These are phyloP conservation scores for Hydrocynus forskahlii DNA, from an alignment of 2,797 vertebrate species.

Conservation along the genomic window DNA sequence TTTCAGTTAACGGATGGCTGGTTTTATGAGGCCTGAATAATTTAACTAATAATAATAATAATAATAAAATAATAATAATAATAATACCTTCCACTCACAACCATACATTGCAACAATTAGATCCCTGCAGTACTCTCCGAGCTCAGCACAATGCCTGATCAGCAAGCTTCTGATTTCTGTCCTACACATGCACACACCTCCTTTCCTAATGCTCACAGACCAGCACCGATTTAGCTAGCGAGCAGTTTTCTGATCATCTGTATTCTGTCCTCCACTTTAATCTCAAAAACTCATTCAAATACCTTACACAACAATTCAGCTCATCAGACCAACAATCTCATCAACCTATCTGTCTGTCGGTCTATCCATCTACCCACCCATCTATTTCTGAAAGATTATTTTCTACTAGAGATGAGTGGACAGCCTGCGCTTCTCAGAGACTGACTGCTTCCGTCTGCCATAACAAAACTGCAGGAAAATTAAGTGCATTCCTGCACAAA, in stretches of 20 bases:
- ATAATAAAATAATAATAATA: too few relatives aligned
- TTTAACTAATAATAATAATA: too few relatives aligned
- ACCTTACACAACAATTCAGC: constrained; percentile 35
- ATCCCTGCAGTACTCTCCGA: not conserved
- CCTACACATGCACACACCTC: not conserved
- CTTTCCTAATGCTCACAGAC: not conserved
- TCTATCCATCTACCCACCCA: not conserved
- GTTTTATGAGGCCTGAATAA: too few relatives aligned
- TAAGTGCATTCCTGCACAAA: not conserved
- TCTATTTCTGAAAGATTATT: not conserved
- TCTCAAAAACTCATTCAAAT: constrained; percentile 37
- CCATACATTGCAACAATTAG: not conserved
- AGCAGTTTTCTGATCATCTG: constrained; percentile 18
- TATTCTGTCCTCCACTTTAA: constrained; percentile 9
- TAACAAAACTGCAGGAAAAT: not conserved
- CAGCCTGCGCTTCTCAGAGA: not conserved
- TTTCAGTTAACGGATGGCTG: too few relatives aligned
- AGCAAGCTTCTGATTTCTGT: constrained; percentile 43
- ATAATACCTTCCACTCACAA: not conserved
- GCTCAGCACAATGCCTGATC: constrained; percentile 54
- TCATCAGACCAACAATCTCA: constrained; percentile 32
- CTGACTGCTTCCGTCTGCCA: not conserved
- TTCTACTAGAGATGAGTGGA: not conserved
- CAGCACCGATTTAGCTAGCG: not conserved
- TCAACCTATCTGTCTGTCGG: not conserved